Evolutionary conservation across 2,113 vertebrate genomes (phyloP).

Genomic region (Hippocampus abdominalis): DNA sequence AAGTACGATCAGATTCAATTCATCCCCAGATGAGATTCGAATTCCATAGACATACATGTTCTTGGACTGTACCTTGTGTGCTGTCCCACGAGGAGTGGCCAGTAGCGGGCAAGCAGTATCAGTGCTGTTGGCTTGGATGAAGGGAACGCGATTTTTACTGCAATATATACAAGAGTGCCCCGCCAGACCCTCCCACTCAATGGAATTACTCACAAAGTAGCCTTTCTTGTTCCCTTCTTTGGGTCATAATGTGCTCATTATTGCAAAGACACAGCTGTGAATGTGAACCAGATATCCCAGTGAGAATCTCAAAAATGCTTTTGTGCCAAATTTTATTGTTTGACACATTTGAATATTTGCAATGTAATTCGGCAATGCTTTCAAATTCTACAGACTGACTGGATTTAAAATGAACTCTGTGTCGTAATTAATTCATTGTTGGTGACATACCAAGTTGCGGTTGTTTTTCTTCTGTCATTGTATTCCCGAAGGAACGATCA

Average conservation of each 20-base stretch:
- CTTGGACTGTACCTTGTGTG: slow-evolving; percentile 58
- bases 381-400: neutral
- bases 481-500: neutral
- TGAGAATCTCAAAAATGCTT: slow-evolving; percentile 52
- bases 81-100: slow-evolving; percentile 22
- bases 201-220: slow-evolving; percentile 69
- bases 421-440: neutral
- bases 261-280: slow-evolving; percentile 45
- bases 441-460: neutral
- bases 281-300: slow-evolving; percentile 43
- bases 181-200: slow-evolving; percentile 71
- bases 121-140: slow-evolving; percentile 49
- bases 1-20: neutral
- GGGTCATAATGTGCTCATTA: slow-evolving; percentile 70
- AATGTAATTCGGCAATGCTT: neutral
- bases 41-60: slow-evolving; percentile 24
- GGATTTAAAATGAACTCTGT: neutral
- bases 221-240: slow-evolving; percentile 63
- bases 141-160: slow-evolving; percentile 52
- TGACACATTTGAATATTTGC: neutral
- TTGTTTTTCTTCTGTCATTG: neutral
- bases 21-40: neutral
- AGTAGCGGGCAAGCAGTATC: slow-evolving; percentile 32
- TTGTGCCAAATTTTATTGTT: slow-evolving; percentile 36
- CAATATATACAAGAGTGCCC: slow-evolving; percentile 61